Evolutionary conservation across 2,797 vertebrate genomes (phyloP), one percentile per base, ranked within the genome.

Genomic region (Phataginus tetradactyla): DNA sequence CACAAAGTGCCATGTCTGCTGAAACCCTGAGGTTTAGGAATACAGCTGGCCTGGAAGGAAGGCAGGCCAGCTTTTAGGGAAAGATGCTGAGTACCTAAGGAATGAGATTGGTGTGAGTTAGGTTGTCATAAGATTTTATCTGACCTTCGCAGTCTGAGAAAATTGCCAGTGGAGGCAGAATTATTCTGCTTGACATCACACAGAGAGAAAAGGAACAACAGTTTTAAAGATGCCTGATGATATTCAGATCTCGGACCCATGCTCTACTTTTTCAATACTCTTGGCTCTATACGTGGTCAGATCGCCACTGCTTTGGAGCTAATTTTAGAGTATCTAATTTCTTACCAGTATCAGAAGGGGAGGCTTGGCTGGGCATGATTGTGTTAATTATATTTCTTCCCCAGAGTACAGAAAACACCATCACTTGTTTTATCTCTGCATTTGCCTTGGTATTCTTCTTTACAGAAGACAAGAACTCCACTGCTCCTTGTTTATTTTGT

Each of bases 321-420:
- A 83, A 80, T 91, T 79, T 59, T 90, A 84, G 49, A 87, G 10
- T 32, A 81, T 34, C 49, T 93, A 49, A 81, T 72, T 95, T 88
- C 42, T 88, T 78, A 83, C 51, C 49, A 37, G 14, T 81, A 25
- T n/a, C 51, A 91, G 86, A 72, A 91, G 57, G 37, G 14, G 20
- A 78, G 18, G 32, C 45, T 77, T 85, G 32, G 45, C 23, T 34
- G 5, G 23, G 21, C 21, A 51, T 72, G 49, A 64, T n/a, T 51
- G 7, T 89, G 25, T 59, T 93, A 61, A 93, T 75, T 75, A 37
- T 45, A 69, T 87, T 88, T 93, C 29, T 91, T 88, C 74, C 7
- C 25, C 3, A 15, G 75, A 77, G 17, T 77, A 1, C 49, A 90
- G 69, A 27, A 34, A 94, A 39, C 0, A 66, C 7, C 18, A 20